These are phyloP conservation scores for Patiria miniata DNA, from an alignment of 35 echinoderm and acorn worm genomes.

Conservation along the genomic window DNA sequence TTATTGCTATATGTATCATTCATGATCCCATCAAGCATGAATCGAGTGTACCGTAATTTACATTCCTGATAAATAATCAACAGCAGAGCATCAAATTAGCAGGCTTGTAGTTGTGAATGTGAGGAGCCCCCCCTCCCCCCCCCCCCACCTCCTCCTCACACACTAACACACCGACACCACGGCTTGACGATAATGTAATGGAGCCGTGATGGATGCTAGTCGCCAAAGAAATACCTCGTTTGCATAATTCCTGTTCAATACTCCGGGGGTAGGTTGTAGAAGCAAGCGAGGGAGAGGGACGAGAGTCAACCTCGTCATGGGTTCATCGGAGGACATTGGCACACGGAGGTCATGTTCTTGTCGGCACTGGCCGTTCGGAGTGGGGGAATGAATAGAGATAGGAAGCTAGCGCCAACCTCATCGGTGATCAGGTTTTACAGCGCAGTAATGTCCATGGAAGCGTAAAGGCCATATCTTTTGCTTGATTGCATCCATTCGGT, in stretches of 20 bases:
- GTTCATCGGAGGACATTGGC: not conserved
- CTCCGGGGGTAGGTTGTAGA: not conserved
- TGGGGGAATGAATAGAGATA: constrained; percentile 6
- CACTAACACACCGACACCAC: no score
- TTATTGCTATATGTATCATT: no score
- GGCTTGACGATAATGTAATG: not conserved
- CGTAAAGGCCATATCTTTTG: not conserved
- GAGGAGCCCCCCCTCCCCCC: no score
- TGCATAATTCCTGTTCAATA: constrained; percentile 17
- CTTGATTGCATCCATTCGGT: not conserved
- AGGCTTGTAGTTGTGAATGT: no score
- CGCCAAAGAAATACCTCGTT: not conserved
- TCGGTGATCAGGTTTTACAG: not conserved
- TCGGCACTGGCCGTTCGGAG: not conserved
- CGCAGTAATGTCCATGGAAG: not conserved
- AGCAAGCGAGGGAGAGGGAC: no score
- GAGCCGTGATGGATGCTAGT: not conserved
- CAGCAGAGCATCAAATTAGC: no score
- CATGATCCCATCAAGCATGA: no score
- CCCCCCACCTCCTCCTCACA: no score
- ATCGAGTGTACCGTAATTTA: no score
- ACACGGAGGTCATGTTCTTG: not conserved
- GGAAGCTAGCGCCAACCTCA: not conserved
- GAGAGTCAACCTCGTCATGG: not conserved
- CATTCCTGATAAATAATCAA: no score